A percentile compares a stretch with the other conserved stretches of the same genome.
Conservation (phyloP, 2,113 vertebrate genomes). For the Sphaerodactylus townsendi region DNA sequence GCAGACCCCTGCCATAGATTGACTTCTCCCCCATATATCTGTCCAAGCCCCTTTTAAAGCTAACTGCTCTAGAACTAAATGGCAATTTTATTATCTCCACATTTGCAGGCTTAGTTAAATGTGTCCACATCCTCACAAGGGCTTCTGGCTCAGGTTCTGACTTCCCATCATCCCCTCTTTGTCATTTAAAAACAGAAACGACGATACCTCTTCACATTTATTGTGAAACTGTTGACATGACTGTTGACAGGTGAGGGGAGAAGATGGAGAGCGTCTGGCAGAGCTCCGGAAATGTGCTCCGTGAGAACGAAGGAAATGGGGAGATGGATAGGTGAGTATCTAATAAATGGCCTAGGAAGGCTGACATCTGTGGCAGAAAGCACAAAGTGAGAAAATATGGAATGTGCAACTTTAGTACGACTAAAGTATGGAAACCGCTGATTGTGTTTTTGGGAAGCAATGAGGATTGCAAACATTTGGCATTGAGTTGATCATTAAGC, state of each 20-base stretch:
- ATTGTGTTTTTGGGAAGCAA: too few species aligned
- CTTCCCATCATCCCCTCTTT: background rate
- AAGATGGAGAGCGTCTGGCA: background rate
- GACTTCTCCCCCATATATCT: too few species aligned
- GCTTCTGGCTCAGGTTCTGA: background rate
- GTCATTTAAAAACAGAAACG: background rate
- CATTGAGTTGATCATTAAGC: too few species aligned
- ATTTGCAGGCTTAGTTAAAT: background rate
- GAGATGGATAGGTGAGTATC: background rate
- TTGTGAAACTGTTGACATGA: background rate
- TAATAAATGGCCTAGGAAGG: background rate
- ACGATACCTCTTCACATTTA: background rate
- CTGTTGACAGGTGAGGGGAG: background rate
- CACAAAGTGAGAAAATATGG: background rate
- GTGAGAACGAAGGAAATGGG: background rate
- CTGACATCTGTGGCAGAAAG: background rate
- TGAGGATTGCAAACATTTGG: too few species aligned
- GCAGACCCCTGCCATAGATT: too few species aligned
- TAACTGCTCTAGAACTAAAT: background rate
- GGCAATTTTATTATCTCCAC: background rate
- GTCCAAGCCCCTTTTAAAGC: too few species aligned
- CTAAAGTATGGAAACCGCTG: too few species aligned
- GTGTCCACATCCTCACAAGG: background rate
- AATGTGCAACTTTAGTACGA: too few species aligned
- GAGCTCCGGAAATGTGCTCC: background rate